Evolutionary conservation across 2,888 invertebrate species (phyloP), one percentile per base, ranked within the genome.

Genomic region (Choreutis nemorana): DNA sequence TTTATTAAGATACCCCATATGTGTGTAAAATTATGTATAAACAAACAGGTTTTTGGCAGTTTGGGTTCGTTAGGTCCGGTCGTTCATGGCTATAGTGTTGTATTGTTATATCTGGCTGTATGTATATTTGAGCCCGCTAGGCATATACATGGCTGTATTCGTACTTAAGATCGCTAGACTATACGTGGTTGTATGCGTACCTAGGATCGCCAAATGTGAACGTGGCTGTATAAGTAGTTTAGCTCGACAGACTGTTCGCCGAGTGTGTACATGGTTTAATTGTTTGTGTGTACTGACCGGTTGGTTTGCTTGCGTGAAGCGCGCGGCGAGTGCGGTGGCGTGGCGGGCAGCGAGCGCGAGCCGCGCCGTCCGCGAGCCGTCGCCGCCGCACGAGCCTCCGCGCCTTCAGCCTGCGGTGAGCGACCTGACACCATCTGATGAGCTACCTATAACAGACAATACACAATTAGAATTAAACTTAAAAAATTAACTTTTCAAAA

Each of bases 331-430:
- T 83, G 67, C 2, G 84, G 57, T 0, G 90, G 90, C 1, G 87
- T 85, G 0, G 83, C 82, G 0, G 90, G 90, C 35, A 90, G 62
- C 11, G 89, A 89, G 62, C 79, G 84, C 55, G 89, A 89, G 36
- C 86, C 87, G 35, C 87, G 80, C 2, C 87, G 70, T 31, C 65
- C 50, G 36, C 45, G 36, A 41, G 61, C 42, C 45, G 56, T 40
- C 58, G 65, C 73, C 22, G 46, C 48, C 9, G 34, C 33, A 5
- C 50, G 44, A n/a, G 49, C 34, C 20, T 55, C 47, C 7, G 58
- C 14, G 41, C 36, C 8, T 37, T 33, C 15, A 31, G 50, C 79
- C 11, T 79, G 71, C 7, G 62, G 49, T 3, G 62, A 39, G 5
- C 71, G 63, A 18, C 58, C 62, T 2, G 77, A 72, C 37, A 86